Conservation (phyloP, 2,113 vertebrate species). For the Leptobrachium leishanense region DNA sequence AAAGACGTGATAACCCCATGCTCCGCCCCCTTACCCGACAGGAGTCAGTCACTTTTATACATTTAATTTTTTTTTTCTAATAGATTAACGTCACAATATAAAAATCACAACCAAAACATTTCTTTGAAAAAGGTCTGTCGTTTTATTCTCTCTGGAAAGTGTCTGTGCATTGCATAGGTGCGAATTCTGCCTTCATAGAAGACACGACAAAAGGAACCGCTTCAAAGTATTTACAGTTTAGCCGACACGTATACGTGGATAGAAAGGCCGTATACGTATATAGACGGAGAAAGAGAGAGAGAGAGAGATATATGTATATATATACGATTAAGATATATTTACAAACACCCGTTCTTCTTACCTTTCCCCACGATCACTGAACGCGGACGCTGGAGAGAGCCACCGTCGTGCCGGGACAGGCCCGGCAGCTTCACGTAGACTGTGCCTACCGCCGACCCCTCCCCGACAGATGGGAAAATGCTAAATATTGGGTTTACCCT, state of each 20-base stretch:
- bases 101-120: constrained; percentile 78
- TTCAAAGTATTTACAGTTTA: constrained; percentile 58
- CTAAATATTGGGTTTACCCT: no score
- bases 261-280: constrained; percentile 56
- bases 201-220: constrained; percentile 65
- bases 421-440: not conserved
- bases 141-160: constrained; percentile 68
- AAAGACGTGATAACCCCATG: no score
- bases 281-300: constrained; percentile 50
- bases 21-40: not conserved
- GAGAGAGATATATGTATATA: constrained; percentile 18
- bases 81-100: constrained; percentile 79
- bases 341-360: constrained; percentile 51
- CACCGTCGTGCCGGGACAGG: not conserved
- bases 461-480: no score
- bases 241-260: constrained; percentile 3
- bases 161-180: constrained; percentile 83
- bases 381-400: not conserved
- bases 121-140: constrained; percentile 52
- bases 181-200: constrained; percentile 73
- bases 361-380: not conserved
- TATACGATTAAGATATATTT: constrained; percentile 51
- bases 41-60: constrained; percentile 60
- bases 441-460: not conserved
- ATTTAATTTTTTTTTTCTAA: constrained; percentile 52